Evolutionary conservation across 2,113 vertebrate species (phyloP).

Genomic region (Leptodactylus fuscus): DNA sequence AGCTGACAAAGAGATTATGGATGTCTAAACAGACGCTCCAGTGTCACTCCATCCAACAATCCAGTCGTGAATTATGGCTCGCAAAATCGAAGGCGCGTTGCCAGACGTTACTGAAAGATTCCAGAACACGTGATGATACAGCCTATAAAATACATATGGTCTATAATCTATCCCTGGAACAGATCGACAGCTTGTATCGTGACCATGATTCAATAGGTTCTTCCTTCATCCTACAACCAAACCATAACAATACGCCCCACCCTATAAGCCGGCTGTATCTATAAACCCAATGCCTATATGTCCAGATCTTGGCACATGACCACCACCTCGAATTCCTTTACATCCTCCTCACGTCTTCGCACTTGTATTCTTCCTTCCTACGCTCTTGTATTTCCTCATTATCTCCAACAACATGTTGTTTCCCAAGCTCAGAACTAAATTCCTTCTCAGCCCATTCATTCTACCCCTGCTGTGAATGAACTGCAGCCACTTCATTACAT

Average conservation of each 20-base stretch:
- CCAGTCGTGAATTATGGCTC: background rate
- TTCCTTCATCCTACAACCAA: background rate
- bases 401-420: constrained; percentile 20
- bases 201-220: background rate
- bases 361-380: constrained; percentile 22
- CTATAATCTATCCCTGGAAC: background rate
- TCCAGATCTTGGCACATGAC: background rate
- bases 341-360: background rate
- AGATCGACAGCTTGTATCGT: background rate
- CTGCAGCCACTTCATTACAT: constrained; percentile 13
- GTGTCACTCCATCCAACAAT: background rate
- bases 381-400: constrained; percentile 7
- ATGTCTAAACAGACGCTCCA: constrained; percentile 29
- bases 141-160: background rate
- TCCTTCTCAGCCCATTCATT: constrained; percentile 30
- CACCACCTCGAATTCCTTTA: constrained; percentile 24
- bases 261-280: background rate
- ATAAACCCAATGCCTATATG: background rate
- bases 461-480: constrained; percentile 10
- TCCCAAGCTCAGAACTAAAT: background rate
- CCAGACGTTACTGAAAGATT: background rate
- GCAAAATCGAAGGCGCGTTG: background rate
- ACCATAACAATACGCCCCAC: background rate
- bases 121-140: background rate
- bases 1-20: constrained; percentile 43